Base-by-base conservation (phyloP, 2,888 invertebrate species). In the Pachydiplax longipennis region DNA sequence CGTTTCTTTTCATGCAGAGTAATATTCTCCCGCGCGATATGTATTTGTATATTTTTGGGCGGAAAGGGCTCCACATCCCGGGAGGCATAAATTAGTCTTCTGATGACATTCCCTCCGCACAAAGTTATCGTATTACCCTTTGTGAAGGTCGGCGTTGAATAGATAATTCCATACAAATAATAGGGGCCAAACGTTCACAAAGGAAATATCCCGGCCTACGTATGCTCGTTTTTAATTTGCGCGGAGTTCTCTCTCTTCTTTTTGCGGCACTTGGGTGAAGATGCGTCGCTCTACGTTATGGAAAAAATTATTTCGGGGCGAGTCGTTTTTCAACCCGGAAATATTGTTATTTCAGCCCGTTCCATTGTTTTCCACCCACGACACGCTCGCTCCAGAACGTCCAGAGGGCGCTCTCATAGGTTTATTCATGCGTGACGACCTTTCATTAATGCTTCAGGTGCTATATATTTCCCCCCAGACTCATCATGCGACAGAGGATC, bases 161-260 rank as follows among this genome's bases (percentile, higher is more conserved):
- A 87, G 87, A 87, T 87, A 87, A 87, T 87, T 87, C 18, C 18
- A 40, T n/a, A 61, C 61, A 87, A 87, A 87, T 87, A 65, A 87
- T 61, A n/a, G 87, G 61, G 87, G 37, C 31, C 73, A 83, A n/a
- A 58, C 58, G 22, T 58, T 35, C 61, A 87, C 87, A 87, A 87
- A 87, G 87, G 87, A 37, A 87, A 87, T 87, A 87, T 87, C 87
- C 83, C 87, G 18, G 58, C 18, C 37, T 37, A 13, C 35, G 35
- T 61, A 35, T 61, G 31, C n/a, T 87, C 35, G 65, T 61, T 87
- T 87, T 87, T 87, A 87, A 87, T 87, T 87, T 87, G 87, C 61
- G 35, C 61, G 2, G 12, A 37, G 35, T 87, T 87, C 61, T 31
- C 61, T 13, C 83, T 31, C 22, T 44, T 44, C 48, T 15, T 48